Base-by-base conservation (phyloP, 1,140 invertebrate species). In the Sipha flava region DNA sequence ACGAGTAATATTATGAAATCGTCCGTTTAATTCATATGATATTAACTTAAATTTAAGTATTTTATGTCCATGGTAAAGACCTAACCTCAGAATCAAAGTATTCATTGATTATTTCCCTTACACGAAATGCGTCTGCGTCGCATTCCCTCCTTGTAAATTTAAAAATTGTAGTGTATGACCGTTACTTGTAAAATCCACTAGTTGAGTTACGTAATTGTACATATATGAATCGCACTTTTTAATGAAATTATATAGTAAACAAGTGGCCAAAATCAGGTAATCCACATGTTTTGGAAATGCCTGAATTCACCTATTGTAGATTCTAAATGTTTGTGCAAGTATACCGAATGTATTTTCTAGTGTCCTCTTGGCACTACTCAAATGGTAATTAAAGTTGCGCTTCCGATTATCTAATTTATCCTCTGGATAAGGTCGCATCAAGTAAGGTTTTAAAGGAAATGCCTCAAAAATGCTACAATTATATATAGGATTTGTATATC, bases 391-490 rank as follows among this genome's bases (percentile, higher is more conserved):
- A 21, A 52, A 52, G n/a, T 52, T 52, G 18, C 21, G 7, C 18
- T 52, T 52, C 37, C 68, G 47, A 18, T 49, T 18, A 49, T 45
- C 43, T 45, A 45, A 45, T 45, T 45, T 45, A 16, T 45, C 43
- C 43, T 18, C 47, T 49, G 47, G 47, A 49, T 49, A 49, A 49
- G 47, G 47, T 49, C 47, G 47, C 49, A 52, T 52, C 18, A 52
- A 52, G 9, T 52, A 52, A 5, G n/a, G n/a, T 5, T 21, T 52
- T n/a, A 21, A 21, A 52, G 49, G 18, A 49, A 87, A 88, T 70
- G 85, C 84, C 57, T 86, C 84, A 84, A 87, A 86, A 21, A 82
- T n/a, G n/a, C 84, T 45, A 85, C 66, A 59, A 84, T 75, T 31
- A 85, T 82, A 81, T 84, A 82, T 34, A 82, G 83, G 12, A 82